phyloP scores from a whole-genome alignment of 2,797 vertebrate species.

The Sternotherus odoratus region DNA sequence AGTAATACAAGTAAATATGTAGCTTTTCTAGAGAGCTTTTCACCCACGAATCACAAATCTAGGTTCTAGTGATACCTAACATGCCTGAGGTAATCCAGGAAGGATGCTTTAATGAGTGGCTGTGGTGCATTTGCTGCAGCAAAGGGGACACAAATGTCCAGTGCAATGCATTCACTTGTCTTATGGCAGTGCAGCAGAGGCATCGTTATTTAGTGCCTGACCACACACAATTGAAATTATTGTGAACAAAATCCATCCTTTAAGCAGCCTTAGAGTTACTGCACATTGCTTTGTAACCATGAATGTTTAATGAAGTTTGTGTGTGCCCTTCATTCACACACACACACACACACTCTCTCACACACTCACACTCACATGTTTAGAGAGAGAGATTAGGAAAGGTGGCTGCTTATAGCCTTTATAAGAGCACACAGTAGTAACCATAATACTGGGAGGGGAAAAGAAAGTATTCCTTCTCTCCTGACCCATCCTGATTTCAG shows the following conservation, averaged over 20 bases:
- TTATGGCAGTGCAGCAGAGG: not conserved
- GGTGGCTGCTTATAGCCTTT: not conserved
- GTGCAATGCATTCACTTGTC: not conserved
- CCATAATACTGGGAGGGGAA: not conserved
- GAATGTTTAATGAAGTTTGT: not conserved
- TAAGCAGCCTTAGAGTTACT: not conserved
- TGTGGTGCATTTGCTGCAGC: not conserved
- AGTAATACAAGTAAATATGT: not conserved
- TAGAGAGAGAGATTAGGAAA: not conserved
- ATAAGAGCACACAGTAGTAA: not conserved
- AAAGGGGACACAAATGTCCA: not conserved
- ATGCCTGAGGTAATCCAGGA: not conserved
- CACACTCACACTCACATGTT: no score
- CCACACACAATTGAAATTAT: not conserved
- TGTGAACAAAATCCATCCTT: not conserved
- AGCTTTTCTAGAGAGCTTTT: not conserved
- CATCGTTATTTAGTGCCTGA: not conserved
- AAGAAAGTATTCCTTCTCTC: not conserved
- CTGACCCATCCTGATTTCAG: not conserved
- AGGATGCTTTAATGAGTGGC: not conserved
- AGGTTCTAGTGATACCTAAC: not conserved
- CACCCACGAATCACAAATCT: not conserved
- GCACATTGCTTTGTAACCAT: not conserved
- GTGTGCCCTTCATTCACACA: not conserved
- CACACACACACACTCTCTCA: no score